Evolutionary conservation across 2,797 vertebrate genomes (phyloP).

Genomic region (Poecile montanus): DNA sequence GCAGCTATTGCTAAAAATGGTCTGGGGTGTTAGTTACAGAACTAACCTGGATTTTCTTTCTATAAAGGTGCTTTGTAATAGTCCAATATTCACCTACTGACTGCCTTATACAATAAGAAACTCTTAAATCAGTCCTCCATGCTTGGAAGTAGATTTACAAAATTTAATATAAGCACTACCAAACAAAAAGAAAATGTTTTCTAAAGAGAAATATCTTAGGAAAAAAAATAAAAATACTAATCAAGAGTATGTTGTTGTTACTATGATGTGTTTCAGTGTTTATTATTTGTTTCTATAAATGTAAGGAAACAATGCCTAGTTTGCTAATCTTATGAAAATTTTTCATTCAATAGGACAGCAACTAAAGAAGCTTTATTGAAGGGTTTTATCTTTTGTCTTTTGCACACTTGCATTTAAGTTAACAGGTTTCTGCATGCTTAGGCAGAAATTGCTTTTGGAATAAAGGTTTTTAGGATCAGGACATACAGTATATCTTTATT

Average conservation of each 20-base stretch:
- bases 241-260: neutral
- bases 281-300: neutral
- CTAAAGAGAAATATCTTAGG: neutral
- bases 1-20: slow-evolving; percentile 44
- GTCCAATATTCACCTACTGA: neutral
- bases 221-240: slow-evolving; percentile 38
- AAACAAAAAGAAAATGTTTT: slow-evolving; percentile 19
- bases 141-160: neutral
- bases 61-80: neutral
- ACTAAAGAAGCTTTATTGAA: neutral
- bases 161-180: slow-evolving; percentile 3
- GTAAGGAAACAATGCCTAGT: neutral
- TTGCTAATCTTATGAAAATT: neutral
- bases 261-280: neutral
- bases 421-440: neutral
- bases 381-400: neutral
- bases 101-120: neutral
- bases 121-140: slow-evolving; percentile 25
- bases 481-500: neutral
- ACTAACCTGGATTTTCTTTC: neutral
- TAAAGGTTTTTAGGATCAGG: neutral
- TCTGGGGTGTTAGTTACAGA: neutral
- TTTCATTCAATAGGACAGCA: neutral
- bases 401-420: neutral
- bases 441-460: neutral